Evolutionary conservation across 2,113 vertebrate genomes (phyloP), one percentile per base, ranked within the genome.

Genomic region (Percina caprodes): DNA sequence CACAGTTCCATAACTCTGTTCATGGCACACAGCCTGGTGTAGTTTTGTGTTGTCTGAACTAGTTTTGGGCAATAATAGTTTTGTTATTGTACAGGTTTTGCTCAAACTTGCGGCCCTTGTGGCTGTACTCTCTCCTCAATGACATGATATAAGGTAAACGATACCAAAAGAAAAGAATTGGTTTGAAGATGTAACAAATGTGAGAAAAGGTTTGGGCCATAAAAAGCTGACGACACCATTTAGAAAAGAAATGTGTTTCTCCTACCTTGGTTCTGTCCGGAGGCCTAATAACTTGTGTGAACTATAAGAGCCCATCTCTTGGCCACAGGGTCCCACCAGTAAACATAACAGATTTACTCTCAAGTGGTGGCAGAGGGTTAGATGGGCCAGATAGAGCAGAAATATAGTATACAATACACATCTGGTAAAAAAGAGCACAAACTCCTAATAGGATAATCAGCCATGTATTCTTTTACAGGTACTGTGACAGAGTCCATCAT

Each of bases 301-400:
- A 86, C 85, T 85, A 39, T 39, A 63, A 85, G 78, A 92, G 89
- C 89, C 91, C 89, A 89, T 92, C 94, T 93, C 92, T 93, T 89
- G 94, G 94, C 94, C 92, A 94, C 91, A 92, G 85, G 88, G 94
- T 91, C n/a, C n/a, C 94, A 95, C 93, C 93, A 89, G 88, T 85
- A 93, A 96, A 95, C 95, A 96, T 95, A 95, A 94, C 91, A 90
- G 86, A 90, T 88, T 83, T 90, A 39, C 56, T 87, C 90, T 93
- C 93, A 86, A 89, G 82, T 91, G 94, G 87, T 94, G 92, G 94
- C 91, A 91, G 92, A 84, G 89, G 92, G 83, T 85, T 91, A 95
- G 93, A 95, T 88, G 82, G 86, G 79, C 42, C 33, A 72, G 92
- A 92, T 92, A 91, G 66, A 91, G 91, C 81, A 83, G 68, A 89